Evolutionary conservation across 2,797 vertebrate genomes (phyloP), one percentile per base, ranked within the genome.

Genomic region (Tachyglossus aculeatus): DNA sequence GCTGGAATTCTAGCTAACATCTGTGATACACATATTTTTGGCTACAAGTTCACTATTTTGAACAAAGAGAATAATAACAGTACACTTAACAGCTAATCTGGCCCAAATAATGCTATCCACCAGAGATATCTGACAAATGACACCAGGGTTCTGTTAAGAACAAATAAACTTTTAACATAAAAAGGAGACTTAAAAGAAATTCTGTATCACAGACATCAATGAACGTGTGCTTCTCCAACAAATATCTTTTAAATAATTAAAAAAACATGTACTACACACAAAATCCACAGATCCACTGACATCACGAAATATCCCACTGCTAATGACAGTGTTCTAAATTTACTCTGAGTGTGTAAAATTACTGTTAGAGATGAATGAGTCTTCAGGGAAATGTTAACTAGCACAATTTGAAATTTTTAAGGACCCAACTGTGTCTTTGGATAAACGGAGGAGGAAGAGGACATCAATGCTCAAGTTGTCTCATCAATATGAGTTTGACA

Each of bases 31-130:
- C 79, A 74, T 77, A 78, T 84, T 77, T 10, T 82, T 85, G 86
- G 82, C 84, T 91, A 89, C 64, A 80, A 67, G 69, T 86, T 89
- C 80, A 83, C 87, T 89, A 86, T 68, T 89, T 69, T 86, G 85
- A 91, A 85, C 81, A 83, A 90, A 86, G 78, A 84, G 77, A 83
- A 37, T 81, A 84, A 85, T 59, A 86, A 76, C 78, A 75, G 71
- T 80, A 84, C 53, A 76, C 76, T 82, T 85, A 77, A 89, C 69
- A 86, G 80, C 66, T 81, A 84, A 75, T 44, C 76, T 77, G 73
- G 86, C 73, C 86, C 80, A 84, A 77, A 78, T 68, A 79, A 76
- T 77, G 62, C 78, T 71, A 88, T 83, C 85, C 47, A 83, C 74
- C 67, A 59, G 67, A 72, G 82, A 79, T 69, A 63, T 71, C 4